phyloP scores from a whole-genome alignment of 2,888 invertebrate species.

The Arge pagana region DNA sequence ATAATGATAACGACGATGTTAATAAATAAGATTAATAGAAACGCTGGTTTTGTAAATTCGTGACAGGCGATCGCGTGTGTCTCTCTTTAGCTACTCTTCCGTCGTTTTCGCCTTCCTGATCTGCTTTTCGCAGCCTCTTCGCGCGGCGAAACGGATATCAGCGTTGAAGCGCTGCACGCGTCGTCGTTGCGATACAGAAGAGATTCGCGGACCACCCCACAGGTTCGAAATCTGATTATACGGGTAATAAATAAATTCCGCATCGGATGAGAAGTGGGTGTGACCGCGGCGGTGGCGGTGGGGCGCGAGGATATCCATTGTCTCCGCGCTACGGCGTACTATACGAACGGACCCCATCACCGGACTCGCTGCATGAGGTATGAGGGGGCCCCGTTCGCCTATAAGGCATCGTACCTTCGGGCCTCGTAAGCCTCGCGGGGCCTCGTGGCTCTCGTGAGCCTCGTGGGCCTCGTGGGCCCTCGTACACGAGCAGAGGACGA shows the following conservation, averaged over 20 bases:
- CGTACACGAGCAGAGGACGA: slow-evolving; percentile 36
- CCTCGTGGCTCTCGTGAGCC: slow-evolving; percentile 9
- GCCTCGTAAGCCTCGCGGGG: neutral
- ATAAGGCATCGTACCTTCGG: slow-evolving; percentile 12
- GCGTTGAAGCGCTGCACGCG: neutral
- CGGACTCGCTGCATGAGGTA: slow-evolving; percentile 21
- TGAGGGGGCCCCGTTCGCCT: slow-evolving; percentile 15
- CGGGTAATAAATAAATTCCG: slow-evolving; percentile 21
- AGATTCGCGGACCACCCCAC: slow-evolving; percentile 14
- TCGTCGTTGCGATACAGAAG: neutral
- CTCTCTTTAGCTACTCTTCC: neutral
- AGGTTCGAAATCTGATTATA: slow-evolving; percentile 18
- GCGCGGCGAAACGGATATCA: neutral
- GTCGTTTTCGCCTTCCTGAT: neutral
- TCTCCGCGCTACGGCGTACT: slow-evolving; percentile 16
- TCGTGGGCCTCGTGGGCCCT: slow-evolving; percentile 12
- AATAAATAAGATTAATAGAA: neutral
- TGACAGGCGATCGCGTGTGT: slow-evolving; percentile 8
- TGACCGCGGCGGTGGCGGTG: slow-evolving; percentile 12
- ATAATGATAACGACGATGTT: neutral
- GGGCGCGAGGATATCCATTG: slow-evolving; percentile 15
- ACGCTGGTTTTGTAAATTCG: slow-evolving; percentile 3
- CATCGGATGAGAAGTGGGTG: slow-evolving; percentile 20
- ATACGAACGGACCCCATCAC: slow-evolving; percentile 14
- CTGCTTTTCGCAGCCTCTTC: neutral